Base-by-base conservation (phyloP, 2,113 vertebrate genomes). In the Eidolon helvum region DNA sequence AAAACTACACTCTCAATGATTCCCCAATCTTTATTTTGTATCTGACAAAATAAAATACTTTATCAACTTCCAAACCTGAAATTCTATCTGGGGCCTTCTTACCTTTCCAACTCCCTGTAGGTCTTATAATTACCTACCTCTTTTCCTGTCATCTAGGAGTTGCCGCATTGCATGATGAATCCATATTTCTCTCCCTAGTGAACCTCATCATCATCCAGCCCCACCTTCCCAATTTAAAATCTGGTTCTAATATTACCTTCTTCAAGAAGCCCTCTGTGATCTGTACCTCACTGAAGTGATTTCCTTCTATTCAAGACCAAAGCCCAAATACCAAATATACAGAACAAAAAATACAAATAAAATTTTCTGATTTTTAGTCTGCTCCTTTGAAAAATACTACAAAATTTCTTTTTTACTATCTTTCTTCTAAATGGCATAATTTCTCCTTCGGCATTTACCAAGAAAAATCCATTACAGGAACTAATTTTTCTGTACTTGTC, bases 361-460 rank as follows among this genome's bases (percentile, higher is more conserved):
- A 18, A 53, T 4, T 68, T 78, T 69, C 33, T 79, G 4, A 28
- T 63, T 86, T 74, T 91, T 45, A 94, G n/a, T 83, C 30, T 14
- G 3, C 3, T 57, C 50, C 26, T 96, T 48, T 96, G 2, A 7
- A 22, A 98, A 96, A 12, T 6, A 83, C 53, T 78, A 65, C 28
- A 95, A 1, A 68, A 1, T 7, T 61, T 93, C 94, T 94, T 71
- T 79, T 57, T 89, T 11, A 10, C 28, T 90, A 21, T 91, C 2
- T 87, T 90, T 75, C 72, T 96, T 75, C 87, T 95, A 72, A 94
- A 89, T 72, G 48, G 3, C 26, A 86, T 95, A 53, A 85, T 59
- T 94, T 63, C 74, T 22, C 77, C 65, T 28, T 48, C 77, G 85
- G 72, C 55, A 75, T 69, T 43, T 71, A 83, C 24, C 0, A 9